phyloP scores from a whole-genome alignment of 92 coral and sea anemone genomes.

The Zoanthus sociatus region DNA sequence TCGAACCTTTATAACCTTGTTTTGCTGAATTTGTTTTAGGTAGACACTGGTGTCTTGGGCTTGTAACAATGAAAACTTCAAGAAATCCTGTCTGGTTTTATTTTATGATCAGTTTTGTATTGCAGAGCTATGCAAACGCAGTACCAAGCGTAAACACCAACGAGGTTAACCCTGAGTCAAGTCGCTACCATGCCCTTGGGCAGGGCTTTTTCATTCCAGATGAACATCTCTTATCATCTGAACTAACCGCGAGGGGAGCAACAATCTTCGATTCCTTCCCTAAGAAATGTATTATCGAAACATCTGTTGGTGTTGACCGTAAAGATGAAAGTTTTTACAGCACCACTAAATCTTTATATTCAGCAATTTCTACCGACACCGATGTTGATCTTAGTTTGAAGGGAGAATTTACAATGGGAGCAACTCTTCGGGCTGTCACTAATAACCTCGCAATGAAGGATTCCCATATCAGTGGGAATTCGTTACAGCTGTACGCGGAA shows the following conservation, averaged over 20 bases:
- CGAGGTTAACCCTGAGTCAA: background rate
- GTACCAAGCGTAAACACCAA: background rate
- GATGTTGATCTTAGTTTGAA: constrained; percentile 21
- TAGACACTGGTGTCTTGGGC: background rate
- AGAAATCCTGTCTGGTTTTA: background rate
- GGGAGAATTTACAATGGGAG: constrained; percentile 50
- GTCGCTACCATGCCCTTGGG: constrained; percentile 48
- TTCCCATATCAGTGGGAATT: background rate
- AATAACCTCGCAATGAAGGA: background rate
- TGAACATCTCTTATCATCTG: constrained; percentile 56
- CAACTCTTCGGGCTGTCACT: constrained; percentile 31
- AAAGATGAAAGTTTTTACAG: constrained; percentile 28
- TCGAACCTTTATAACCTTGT: too few relatives aligned
- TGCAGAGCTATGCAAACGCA: background rate
- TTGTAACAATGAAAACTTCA: background rate
- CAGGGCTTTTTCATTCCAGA: constrained; percentile 62
- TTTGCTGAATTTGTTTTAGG: too few relatives aligned
- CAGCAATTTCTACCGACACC: constrained; percentile 31
- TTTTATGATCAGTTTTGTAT: background rate
- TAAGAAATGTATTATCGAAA: background rate
- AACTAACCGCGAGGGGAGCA: constrained; percentile 56
- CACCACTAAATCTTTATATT: constrained; percentile 5
- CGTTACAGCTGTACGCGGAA: background rate
- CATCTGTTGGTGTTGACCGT: background rate
- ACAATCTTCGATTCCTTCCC: constrained; percentile 36